Evolutionary conservation across 2,888 invertebrate genomes (phyloP), one percentile per base, ranked within the genome.

Genomic region (Drosophila fulvimacula): DNA sequence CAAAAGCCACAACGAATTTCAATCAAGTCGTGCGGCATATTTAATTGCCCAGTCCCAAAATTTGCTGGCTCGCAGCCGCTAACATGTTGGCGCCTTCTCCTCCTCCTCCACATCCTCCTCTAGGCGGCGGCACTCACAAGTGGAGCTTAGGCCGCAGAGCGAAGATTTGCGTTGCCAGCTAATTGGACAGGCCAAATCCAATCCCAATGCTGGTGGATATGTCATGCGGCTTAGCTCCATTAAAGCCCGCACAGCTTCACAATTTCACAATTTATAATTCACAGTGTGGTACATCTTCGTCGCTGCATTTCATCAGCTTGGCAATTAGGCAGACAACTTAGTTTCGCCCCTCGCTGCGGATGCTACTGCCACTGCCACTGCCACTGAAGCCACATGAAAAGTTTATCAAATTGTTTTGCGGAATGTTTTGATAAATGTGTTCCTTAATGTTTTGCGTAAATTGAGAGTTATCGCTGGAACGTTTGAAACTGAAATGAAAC

Each of bases 11-110:
- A 81, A 69, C 67, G 75, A 72, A 81, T 89, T 83, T 65, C 81
- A 82, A 82, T 82, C 79, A 87, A 77, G 67, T 68, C 75, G 57
- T 78, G 88, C 61, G 85, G 75, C 69, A 62, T 70, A 81, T 64
- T 88, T 87, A 89, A 89, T 89, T 89, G 72, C 79, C 84, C 38
- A 36, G 19, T 56, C 69, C 59, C 62, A 24, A 17, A 41, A 15
- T 36, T 36, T 15, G 6, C 3, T 15, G 19, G 13, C 39, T 3
- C 13, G 15, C 46, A 48, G 2, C 13, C 34, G 10, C 24, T 15
- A 36, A 24, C 11, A 49, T 46, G 27, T 11, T 30, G 46, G 27
- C 48, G 30, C 48, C 32, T 51, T 13, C 49, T 7, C 17, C 49
- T 3, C 13, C 32, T 32, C 19, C 32, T 30, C 30, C 30, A 2